Conservation (phyloP, 2,113 vertebrate genomes). For the Entomyzon cyanotis region DNA sequence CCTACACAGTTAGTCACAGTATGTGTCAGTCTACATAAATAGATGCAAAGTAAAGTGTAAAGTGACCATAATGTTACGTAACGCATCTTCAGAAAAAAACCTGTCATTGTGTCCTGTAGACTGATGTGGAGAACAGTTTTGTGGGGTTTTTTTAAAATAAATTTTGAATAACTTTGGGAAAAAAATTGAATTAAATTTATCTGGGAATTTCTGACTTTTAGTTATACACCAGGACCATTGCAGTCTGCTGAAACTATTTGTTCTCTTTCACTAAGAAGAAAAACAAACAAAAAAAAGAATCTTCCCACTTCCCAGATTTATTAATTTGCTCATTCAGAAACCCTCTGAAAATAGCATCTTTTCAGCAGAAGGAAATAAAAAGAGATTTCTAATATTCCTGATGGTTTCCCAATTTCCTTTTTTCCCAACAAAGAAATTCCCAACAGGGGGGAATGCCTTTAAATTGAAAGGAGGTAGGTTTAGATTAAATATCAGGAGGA, state of each 20-base stretch:
- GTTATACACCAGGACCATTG: not conserved
- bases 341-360: not conserved
- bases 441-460: fast-evolving
- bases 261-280: not conserved
- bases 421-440: not conserved
- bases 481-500: not conserved
- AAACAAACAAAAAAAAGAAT: not conserved
- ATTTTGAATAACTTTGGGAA: not conserved
- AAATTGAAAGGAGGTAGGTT: not conserved
- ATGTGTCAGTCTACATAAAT: not conserved
- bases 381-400: not conserved
- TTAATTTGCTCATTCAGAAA: not conserved
- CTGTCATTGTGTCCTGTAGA: not conserved
- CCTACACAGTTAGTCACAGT: not conserved
- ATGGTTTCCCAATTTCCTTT: not conserved
- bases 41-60: not conserved
- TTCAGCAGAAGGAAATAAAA: not conserved
- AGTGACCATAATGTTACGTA: not conserved
- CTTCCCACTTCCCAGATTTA: not conserved
- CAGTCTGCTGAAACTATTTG: not conserved
- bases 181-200: not conserved
- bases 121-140: not conserved
- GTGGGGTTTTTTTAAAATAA: fast-evolving
- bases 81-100: not conserved
- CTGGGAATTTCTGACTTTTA: not conserved